Evolutionary conservation across 2,888 invertebrate species (phyloP), one percentile per base, ranked within the genome.

Genomic region (Macrophya alboannulata): DNA sequence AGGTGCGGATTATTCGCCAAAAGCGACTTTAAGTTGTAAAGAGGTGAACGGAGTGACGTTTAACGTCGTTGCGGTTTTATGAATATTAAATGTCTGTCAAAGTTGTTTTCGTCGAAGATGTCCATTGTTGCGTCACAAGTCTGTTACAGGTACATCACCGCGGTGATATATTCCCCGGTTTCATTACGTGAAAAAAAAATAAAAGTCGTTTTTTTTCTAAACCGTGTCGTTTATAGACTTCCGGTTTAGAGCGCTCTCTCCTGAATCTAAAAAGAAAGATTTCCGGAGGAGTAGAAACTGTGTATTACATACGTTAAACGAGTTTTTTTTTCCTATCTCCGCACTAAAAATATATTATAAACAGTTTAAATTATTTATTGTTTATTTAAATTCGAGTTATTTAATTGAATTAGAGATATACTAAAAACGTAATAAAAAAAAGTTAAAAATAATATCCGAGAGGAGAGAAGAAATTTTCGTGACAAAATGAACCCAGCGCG

Each of bases 191-290:
- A 62, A 25, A 62, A 62, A 25, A 62, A 62, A 62, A 68, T 37
- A 68, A 68, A 68, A 37, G 37, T 68, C 3, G 68, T 68, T 68
- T 68, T 31, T 68, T 31, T 68, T 31, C 37, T 15, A 68, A 68
- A 68, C 37, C 37, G 68, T 68, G 68, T 68, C 68, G 68, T 37
- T 68, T 68, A 55, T 55, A 25, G 68, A 68, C 17, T 68, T 68
- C 68, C 68, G 68, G 68, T 68, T 68, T 17, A 15, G 12, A 8
- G 12, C 31, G 68, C 68, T 68, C 68, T 68, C 68, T 68, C 68
- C 37, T 68, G 15, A 37, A 68, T 68, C 68, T 25, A 62, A 62
- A 25, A 62, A 25, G 25, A 21, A 25, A 62, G 21, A 62, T 62
- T 21, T 62, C 21, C 55, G 12, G 21, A 25, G 12, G 4, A 37